Evolutionary conservation across 2,113 vertebrate species (phyloP), one percentile per base, ranked within the genome.

Genomic region (Megaceryle maxima): DNA sequence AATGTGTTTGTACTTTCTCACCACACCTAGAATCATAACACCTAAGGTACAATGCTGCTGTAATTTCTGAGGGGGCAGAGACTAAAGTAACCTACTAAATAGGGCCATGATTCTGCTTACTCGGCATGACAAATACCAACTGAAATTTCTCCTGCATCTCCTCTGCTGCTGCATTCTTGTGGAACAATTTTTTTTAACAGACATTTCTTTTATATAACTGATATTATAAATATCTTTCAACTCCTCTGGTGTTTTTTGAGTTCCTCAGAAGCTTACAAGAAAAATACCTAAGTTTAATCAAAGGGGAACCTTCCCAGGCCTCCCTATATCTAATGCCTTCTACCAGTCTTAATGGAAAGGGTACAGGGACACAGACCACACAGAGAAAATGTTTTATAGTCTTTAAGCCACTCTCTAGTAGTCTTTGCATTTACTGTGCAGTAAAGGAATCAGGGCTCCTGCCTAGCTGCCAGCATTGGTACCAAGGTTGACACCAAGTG

Each of bases 1-100:
- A 50, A 91, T 69, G 69, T 83, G 90, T 91, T 95, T 91, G 33
- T 72, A 43, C 28, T 95, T 96, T 96, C 82, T 91, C 68, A 88
- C 63, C 85, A 67, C 55, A 94, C 57, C 77, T 92, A 87, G 66
- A 84, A 82, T 25, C 13, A 83, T 67, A 85, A 19, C 82, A 83
- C 46, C 35, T 94, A 86, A 81, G 39, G 50, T 92, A 91, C 43
- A 93, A 83, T 31, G 39, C 21, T 93, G 46, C 25, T 70, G 60
- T 62, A 9, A 50, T 50, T 94, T 91, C 44, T 91, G 82, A 91
- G 84, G 60, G 7, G 46, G n/a, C 16, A 91, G 72, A 90, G 31
- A 56, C 43, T 69, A 73, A 94, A 74, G 75, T 83, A 88, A 63
- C 39, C 29, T 83, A 28, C 18, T 81, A 67, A 94, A 91, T 21